phyloP scores from a whole-genome alignment of 37 sponge, comb jelly and placozoan genomes.

The Bolinopsis microptera region DNA sequence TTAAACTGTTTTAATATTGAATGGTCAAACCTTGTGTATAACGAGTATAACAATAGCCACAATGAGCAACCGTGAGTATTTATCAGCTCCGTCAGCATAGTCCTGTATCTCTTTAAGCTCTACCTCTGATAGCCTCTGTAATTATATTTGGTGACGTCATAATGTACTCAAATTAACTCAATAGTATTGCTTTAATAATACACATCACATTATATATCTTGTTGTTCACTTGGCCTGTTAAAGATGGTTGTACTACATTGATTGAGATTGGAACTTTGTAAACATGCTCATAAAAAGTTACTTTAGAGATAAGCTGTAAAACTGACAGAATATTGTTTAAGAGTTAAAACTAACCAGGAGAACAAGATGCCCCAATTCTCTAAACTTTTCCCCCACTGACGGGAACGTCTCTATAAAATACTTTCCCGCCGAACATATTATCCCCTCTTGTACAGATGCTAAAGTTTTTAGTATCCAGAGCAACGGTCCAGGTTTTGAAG shows the following conservation, averaged over 20 bases:
- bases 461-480: conserved; percentile 43
- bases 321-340: background rate
- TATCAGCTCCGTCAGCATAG: conserved; percentile 4
- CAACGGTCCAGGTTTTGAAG: conserved; percentile 20
- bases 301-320: background rate
- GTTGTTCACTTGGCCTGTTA: no score
- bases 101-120: conserved; percentile 9
- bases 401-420: conserved; percentile 28
- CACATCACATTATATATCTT: no score
- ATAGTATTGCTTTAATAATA: no score
- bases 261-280: no score
- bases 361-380: background rate
- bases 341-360: background rate
- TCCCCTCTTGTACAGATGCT: background rate
- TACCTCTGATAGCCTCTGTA: background rate
- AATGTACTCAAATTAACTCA: no score
- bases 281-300: no score
- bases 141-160: background rate
- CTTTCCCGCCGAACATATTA: background rate
- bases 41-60: conserved; percentile 7
- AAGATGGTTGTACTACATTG: no score
- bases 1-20: no score
- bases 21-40: conserved; percentile 43
- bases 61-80: background rate
- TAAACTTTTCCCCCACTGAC: background rate